Evolutionary conservation across 2,113 vertebrate species (phyloP), one percentile per base, ranked within the genome.

Genomic region (Lamprotornis superbus): DNA sequence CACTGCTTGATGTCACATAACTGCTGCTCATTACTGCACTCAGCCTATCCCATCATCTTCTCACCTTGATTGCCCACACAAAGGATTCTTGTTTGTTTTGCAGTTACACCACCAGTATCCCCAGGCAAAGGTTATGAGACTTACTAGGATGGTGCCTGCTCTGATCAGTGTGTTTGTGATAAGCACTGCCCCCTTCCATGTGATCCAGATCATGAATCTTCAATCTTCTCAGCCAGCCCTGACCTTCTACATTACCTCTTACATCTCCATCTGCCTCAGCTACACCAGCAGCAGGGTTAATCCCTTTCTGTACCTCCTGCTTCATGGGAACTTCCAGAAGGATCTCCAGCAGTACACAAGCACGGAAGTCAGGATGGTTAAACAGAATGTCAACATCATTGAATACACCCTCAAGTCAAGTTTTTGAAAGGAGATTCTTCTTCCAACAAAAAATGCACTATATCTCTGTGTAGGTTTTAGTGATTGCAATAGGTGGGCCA

Each of bases 281-380:
- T 98, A 97, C 3, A 53, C 96, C 74, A 96, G 95, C 87, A 98
- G 97, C 87, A 96, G 94, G 56, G 76, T 97, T 75, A 98, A 97
- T 60, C 96, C 97, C 80, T 97, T 98, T 82, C 96, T 97, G 33
- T 97, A 97, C 86, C 95, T 97, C 69, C 78, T 97, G 23, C 81
- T 98, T 60, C 98, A 96, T 86, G 94, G 92, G 86, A 98, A 97
- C 78, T 98, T 98, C 91, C 85, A 85, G 55, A 98, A 97, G 60
- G 42, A n/a, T 65, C 80, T 98, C 49, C 25, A 4, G 63, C 22
- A 3, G 20, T 92, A 86, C 44, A 76, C 70, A 46, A 87, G 80
- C 2, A 2, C 89, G 31, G 89, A 89, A 79, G 91, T 89, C 22
- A 95, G 85, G 40, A 80, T 90, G 55, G 80, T 76, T 46, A 91